Conservation (phyloP, 1,140 invertebrate species). For the Bemisia tabaci region DNA sequence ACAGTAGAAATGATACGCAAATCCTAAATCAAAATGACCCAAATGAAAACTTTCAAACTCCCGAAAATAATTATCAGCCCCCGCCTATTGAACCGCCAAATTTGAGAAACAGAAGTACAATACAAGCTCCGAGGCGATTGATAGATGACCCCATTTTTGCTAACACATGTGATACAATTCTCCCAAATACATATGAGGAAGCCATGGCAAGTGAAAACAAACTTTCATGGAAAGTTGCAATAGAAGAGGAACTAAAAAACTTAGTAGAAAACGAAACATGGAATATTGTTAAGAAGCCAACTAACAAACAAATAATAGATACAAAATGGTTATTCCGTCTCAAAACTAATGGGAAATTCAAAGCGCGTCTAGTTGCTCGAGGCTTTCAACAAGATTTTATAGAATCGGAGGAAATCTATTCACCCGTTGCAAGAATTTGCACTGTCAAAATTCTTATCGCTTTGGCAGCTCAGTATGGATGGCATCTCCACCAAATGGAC, state of each 20-base stretch:
- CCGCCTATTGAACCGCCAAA: neutral
- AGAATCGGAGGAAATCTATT: conserved; percentile 20
- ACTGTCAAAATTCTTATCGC: conserved; percentile 18
- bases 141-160: neutral
- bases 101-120: too few species aligned
- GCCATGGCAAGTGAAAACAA: neutral
- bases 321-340: conserved; percentile 18
- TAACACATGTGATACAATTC: neutral
- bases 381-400: conserved; percentile 18
- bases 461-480: conserved; percentile 12
- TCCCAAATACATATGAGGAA: neutral
- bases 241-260: conserved; percentile 11
- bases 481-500: conserved; percentile 17
- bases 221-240: conserved; percentile 12
- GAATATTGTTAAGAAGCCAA: conserved; percentile 16
- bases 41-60: neutral
- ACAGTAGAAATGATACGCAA: neutral
- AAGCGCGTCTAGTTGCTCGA: conserved; percentile 19
- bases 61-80: neutral
- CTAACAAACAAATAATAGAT: conserved; percentile 15
- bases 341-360: conserved; percentile 17
- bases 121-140: neutral
- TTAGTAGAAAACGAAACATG: conserved; percentile 19
- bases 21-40: too few species aligned
- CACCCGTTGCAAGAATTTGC: conserved; percentile 18